Evolutionary conservation across 2,797 vertebrate species (phyloP), one percentile per base, ranked within the genome.

Genomic region (Vespertilio murinus): DNA sequence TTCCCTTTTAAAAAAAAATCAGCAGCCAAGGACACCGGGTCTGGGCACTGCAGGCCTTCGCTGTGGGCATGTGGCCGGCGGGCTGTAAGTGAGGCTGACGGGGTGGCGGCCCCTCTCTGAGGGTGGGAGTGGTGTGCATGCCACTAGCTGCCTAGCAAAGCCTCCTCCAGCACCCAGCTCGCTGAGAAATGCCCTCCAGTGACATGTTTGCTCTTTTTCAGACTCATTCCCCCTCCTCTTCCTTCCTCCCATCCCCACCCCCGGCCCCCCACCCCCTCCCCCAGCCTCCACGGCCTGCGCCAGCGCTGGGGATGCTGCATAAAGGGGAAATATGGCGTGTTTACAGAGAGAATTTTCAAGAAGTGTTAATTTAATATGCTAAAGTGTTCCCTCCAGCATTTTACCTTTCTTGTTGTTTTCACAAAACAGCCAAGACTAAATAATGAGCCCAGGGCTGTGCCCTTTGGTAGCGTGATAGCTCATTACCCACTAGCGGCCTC

Each of bases 401-500:
- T 98, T 98, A 98, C 98, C 98, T 98, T 98, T 98, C 98, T 98
- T 98, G 98, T 98, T 98, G 98, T 98, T 98, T 98, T 98, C 98
- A 98, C 98, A 98, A 98, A 98, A 98, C 98, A 98, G 98, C 98
- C 98, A 97, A 97, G 98, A 98, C 99, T 99, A 99, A 99, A 99
- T 99, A 99, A 99, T 99, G 99, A 99, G 98, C 98, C 98, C 98
- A 98, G 98, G 99, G 99, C 99, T 98, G 98, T 99, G 98, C 98
- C 98, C 98, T 98, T 98, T 98, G 98, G 99, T 99, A 98, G 99
- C 98, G 98, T 98, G 99, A 99, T 99, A 99, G 99, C 99, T 99
- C 99, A 99, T 99, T 99, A 99, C 99, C 99, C 99, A 99, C 98
- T 98, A 99, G 99, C 99, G 99, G 99, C 99, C 99, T 99, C 99